These are phyloP conservation scores for Florisuga fusca DNA, from an alignment of 2,797 vertebrate genomes.

Conservation along the genomic window DNA sequence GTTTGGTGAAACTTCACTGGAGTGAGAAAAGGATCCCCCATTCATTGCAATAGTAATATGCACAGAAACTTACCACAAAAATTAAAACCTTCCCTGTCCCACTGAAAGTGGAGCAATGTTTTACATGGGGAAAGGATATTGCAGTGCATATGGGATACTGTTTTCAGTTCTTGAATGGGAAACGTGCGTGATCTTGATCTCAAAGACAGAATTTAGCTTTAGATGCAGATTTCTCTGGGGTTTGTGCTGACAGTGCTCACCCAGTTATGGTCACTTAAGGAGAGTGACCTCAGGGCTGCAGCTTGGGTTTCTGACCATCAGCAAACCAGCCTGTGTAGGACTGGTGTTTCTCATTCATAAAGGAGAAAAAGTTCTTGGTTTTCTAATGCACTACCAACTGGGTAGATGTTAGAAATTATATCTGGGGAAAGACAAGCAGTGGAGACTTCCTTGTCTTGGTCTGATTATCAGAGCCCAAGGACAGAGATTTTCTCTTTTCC, in stretches of 20 bases:
- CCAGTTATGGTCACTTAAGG: fast-evolving
- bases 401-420: background rate
- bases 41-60: background rate
- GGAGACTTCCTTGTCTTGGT: fast-evolving
- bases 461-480: background rate
- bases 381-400: background rate
- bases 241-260: background rate
- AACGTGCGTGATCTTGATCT: background rate
- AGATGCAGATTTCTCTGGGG: background rate
- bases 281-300: background rate
- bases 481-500: background rate
- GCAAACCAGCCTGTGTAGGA: background rate
- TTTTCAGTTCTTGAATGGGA: background rate
- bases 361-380: background rate
- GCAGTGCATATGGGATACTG: background rate
- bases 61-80: background rate
- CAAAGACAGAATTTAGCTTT: background rate
- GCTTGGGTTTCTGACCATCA: background rate
- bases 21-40: background rate
- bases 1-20: background rate
- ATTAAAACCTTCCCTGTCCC: background rate
- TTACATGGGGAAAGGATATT: background rate
- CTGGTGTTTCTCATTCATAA: background rate
- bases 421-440: background rate
- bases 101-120: background rate